phyloP scores from a whole-genome alignment of 2,113 vertebrate genomes.

The Limanda limanda region DNA sequence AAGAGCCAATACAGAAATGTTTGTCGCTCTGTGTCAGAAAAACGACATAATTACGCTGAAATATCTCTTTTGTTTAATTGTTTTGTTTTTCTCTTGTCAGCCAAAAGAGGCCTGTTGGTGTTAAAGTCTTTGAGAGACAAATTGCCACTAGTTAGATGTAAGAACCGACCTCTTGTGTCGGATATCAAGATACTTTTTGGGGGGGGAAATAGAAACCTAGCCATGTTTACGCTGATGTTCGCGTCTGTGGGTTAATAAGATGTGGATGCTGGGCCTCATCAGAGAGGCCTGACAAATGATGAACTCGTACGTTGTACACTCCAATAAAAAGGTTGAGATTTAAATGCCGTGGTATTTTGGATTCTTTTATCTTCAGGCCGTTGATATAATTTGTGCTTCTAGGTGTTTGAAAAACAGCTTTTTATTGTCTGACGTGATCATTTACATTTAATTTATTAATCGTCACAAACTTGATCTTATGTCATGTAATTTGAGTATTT shows the following conservation, averaged over 20 bases:
- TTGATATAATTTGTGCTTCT: too few species aligned
- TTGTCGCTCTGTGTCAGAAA: background rate
- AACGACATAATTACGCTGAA: background rate
- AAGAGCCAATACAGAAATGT: too few species aligned
- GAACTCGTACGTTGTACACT: slow-evolving; percentile 78
- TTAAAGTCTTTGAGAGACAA: slow-evolving; percentile 38
- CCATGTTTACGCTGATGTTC: slow-evolving; percentile 52
- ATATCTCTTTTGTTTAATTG: background rate
- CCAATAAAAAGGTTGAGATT: slow-evolving; percentile 81
- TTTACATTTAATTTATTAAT: too few species aligned
- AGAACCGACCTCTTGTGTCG: slow-evolving; percentile 25
- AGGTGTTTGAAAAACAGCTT: too few species aligned
- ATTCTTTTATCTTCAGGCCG: too few species aligned
- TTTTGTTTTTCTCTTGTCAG: background rate
- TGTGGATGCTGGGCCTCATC: slow-evolving; percentile 76
- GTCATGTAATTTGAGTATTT: too few species aligned
- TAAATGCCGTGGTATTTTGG: slow-evolving; percentile 34
- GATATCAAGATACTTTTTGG: slow-evolving; percentile 23
- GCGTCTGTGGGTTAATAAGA: slow-evolving; percentile 60
- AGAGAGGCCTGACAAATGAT: slow-evolving; percentile 71
- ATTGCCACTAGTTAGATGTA: slow-evolving; percentile 31
- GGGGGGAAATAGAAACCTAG: background rate
- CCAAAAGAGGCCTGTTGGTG: slow-evolving; percentile 1
- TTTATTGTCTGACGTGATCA: too few species aligned
- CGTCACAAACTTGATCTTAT: too few species aligned